These are phyloP conservation scores for Cylas formicarius DNA, from an alignment of 1,140 invertebrate genomes.

Conservation along the genomic window DNA sequence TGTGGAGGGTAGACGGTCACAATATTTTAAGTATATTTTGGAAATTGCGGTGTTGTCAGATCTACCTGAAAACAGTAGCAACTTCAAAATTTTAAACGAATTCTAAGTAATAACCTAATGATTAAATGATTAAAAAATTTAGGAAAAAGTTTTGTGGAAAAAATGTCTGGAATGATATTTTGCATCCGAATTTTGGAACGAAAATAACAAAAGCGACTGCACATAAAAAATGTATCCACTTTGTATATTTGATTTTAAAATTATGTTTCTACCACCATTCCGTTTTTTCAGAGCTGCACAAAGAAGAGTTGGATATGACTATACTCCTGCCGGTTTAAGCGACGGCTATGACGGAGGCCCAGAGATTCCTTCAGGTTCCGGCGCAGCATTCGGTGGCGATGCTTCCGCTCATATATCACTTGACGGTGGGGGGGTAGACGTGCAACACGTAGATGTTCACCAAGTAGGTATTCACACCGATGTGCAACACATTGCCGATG, in stretches of 20 bases:
- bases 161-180: no score
- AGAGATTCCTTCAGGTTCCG: neutral
- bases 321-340: conserved; percentile 7
- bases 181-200: no score
- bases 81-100: no score
- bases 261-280: neutral
- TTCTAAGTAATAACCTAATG: no score
- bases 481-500: conserved; percentile 17
- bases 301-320: conserved; percentile 23
- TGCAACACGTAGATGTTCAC: conserved; percentile 15
- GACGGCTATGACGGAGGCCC: conserved; percentile 4
- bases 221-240: conserved; percentile 1
- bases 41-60: no score
- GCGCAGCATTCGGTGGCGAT: conserved; percentile 12
- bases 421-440: conserved; percentile 10
- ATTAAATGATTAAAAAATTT: no score
- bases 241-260: neutral
- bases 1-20: no score
- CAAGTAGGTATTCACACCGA: conserved; percentile 13
- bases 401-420: conserved; percentile 12
- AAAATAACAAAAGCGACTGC: no score
- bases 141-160: no score
- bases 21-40: no score
- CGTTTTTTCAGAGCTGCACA: conserved; percentile 10
- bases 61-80: no score